A percentile compares a stretch with the other conserved stretches of the same genome.
Evolutionary conservation across 2,888 invertebrate genomes (phyloP).

Genomic region (Charanyca ferruginea): DNA sequence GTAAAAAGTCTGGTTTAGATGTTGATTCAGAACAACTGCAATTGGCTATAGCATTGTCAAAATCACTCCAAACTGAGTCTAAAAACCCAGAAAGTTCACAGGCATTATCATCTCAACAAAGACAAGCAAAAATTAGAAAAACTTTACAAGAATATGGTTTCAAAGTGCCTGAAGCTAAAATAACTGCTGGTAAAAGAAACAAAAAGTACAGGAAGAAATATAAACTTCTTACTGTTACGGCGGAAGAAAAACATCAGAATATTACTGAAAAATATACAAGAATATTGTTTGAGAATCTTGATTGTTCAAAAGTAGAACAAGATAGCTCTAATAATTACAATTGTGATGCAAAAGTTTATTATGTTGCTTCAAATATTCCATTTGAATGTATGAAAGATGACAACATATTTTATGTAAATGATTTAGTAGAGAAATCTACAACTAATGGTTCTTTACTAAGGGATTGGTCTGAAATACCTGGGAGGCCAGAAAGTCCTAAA

Average conservation of each 20-base stretch:
- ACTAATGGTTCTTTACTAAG: slow-evolving; percentile 89
- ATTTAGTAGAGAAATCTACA: slow-evolving; percentile 83
- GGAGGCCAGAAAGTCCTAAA: slow-evolving; percentile 91
- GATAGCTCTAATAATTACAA: slow-evolving; percentile 38
- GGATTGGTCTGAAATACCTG: slow-evolving; percentile 92
- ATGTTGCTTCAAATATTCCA: slow-evolving; percentile 74
- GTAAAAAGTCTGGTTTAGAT: slow-evolving; percentile 85
- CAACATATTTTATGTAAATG: slow-evolving; percentile 84
- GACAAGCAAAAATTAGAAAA: slow-evolving; percentile 82
- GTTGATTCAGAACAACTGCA: slow-evolving; percentile 93
- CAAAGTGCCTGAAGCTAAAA: slow-evolving; percentile 81
- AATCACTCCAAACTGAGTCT: slow-evolving; percentile 83
- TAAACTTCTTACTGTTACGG: slow-evolving; percentile 76
- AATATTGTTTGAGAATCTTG: slow-evolving; percentile 75
- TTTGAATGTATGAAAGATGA: slow-evolving; percentile 76
- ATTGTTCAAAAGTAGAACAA: slow-evolving; percentile 30
- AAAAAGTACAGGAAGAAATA: slow-evolving; percentile 74
- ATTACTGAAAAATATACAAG: slow-evolving; percentile 81
- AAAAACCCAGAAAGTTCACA: slow-evolving; percentile 52
- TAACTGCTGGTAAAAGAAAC: slow-evolving; percentile 64
- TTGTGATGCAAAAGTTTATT: slow-evolving; percentile 64
- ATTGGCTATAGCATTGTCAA: slow-evolving; percentile 93
- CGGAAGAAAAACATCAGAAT: slow-evolving; percentile 77
- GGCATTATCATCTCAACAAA: slow-evolving; percentile 73
- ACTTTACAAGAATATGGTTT: slow-evolving; percentile 93